Conservation (phyloP, 2,113 vertebrate species). For the Phrynocephalus versicolor region DNA sequence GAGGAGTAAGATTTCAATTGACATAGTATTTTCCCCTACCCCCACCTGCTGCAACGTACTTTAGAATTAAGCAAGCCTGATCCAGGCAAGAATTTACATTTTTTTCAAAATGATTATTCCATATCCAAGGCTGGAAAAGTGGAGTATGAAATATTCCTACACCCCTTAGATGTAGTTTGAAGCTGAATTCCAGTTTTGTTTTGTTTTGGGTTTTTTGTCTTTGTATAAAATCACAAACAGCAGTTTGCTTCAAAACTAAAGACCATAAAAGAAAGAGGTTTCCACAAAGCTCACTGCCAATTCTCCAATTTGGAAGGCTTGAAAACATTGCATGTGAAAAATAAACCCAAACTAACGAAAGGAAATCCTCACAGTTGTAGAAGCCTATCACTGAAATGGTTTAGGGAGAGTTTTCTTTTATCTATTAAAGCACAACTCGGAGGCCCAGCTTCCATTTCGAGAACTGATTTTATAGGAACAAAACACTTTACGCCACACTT, state of each 20-base stretch:
- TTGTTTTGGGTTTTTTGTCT: not conserved
- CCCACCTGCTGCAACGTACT: not conserved
- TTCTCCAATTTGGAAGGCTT: not conserved
- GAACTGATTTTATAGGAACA: not conserved
- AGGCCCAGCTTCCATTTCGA: not conserved
- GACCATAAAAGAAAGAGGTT: not conserved
- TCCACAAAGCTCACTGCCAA: not conserved
- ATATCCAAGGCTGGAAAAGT: not conserved
- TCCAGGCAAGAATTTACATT: too few relatives aligned
- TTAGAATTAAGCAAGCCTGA: too few relatives aligned
- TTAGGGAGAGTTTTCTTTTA: not conserved
- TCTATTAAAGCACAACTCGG: not conserved
- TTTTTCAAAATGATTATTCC: not conserved
- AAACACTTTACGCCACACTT: not conserved
- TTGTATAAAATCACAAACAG: not conserved
- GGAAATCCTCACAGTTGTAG: not conserved
- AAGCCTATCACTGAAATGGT: not conserved
- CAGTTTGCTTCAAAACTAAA: not conserved
- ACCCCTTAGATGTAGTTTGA: not conserved
- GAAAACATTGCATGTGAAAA: not conserved
- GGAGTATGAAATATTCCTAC: not conserved
- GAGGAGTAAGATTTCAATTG: not conserved
- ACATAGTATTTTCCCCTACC: not conserved
- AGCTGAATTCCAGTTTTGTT: not conserved
- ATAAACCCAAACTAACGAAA: not conserved